Evolutionary conservation across 2,888 invertebrate genomes (phyloP), one percentile per base, ranked within the genome.

Genomic region (Malacosoma neustria): DNA sequence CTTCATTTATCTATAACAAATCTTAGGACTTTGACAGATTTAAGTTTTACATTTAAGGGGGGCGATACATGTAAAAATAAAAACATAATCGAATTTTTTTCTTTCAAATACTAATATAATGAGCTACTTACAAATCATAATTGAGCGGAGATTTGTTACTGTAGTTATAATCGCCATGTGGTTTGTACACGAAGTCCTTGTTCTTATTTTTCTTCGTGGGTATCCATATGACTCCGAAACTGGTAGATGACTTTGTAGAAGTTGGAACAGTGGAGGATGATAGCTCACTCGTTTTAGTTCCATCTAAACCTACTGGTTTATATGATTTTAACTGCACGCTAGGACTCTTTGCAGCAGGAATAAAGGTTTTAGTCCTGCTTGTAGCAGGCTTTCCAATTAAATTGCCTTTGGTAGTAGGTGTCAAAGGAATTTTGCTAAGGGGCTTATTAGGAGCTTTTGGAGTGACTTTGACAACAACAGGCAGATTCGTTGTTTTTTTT

Each of bases 141-240:
- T 82, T 82, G 22, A 82, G 68, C 1, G 84, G 82, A 13, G 70
- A 48, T 49, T 77, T 62, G 9, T 76, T 72, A 36, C 54, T 64
- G 9, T 55, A 48, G 4, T 54, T 61, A 11, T 72, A 63, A 35
- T 71, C 55, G 36, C 65, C 64, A 29, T 72, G 59, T 1, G 76
- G 53, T 43, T 66, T 71, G 48, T 71, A 76, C 5, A 66, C 71
- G 11, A 50, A 31, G 37, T 82, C 77, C 40, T 76, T 82, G 38
- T 75, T 71, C 41, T 71, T 79, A 42, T 74, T 71, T 47, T 63
- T 74, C 46, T 57, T 72, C 2, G 64, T 64, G 1, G 84, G 84
- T 42, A 85, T 39, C 84, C 82, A 85, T 49, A 85, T 64, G 36
- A 85, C 66, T 2, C 80, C 77, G 34, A 84, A 72, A 11, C 62